Evolutionary conservation across 2,797 vertebrate species (phyloP).

Genomic region (Ctenopoma kingsleyae): DNA sequence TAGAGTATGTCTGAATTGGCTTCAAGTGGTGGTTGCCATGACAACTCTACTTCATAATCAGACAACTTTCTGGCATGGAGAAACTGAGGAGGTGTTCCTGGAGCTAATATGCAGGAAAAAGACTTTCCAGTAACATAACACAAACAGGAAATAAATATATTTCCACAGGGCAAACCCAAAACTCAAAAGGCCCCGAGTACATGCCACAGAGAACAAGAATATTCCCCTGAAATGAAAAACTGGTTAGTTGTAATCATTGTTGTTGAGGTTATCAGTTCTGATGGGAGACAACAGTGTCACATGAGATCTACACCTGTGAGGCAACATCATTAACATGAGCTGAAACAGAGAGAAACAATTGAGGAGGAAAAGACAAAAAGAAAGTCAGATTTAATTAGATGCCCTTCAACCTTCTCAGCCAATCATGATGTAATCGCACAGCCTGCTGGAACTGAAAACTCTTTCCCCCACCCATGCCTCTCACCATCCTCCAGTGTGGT

Average conservation of each 20-base stretch:
- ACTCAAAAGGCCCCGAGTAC: slow-evolving; percentile 19
- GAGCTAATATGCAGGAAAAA: slow-evolving; percentile 87
- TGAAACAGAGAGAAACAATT: slow-evolving; percentile 54
- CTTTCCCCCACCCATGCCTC: slow-evolving; percentile 18
- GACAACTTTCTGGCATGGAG: slow-evolving; percentile 91
- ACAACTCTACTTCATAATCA: slow-evolving; percentile 91
- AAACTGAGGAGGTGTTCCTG: slow-evolving; percentile 91
- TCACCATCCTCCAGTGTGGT: slow-evolving; percentile 89
- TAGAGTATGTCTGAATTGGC: slow-evolving; percentile 95
- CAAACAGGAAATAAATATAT: slow-evolving; percentile 31
- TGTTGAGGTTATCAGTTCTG: slow-evolving; percentile 16
- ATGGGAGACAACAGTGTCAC: slow-evolving; percentile 4
- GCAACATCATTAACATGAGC: slow-evolving; percentile 56
- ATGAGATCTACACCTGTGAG: slow-evolving; percentile 59
- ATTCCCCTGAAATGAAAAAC: slow-evolving; percentile 58
- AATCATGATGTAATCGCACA: slow-evolving; percentile 12
- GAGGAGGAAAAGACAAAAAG: slow-evolving; percentile 40
- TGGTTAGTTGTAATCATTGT: slow-evolving; percentile 36
- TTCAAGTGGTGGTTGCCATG: slow-evolving; percentile 91
- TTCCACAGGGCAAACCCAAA: slow-evolving; percentile 13
- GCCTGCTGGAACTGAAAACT: slow-evolving; percentile 49
- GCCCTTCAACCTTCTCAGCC: slow-evolving; percentile 25
- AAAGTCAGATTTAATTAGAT: slow-evolving; percentile 57
- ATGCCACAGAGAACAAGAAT: slow-evolving; percentile 6
- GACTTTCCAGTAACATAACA: slow-evolving; percentile 63